These are phyloP conservation scores for Aporophyla lueneburgensis DNA, from an alignment of 2,888 invertebrate genomes.

Conservation along the genomic window DNA sequence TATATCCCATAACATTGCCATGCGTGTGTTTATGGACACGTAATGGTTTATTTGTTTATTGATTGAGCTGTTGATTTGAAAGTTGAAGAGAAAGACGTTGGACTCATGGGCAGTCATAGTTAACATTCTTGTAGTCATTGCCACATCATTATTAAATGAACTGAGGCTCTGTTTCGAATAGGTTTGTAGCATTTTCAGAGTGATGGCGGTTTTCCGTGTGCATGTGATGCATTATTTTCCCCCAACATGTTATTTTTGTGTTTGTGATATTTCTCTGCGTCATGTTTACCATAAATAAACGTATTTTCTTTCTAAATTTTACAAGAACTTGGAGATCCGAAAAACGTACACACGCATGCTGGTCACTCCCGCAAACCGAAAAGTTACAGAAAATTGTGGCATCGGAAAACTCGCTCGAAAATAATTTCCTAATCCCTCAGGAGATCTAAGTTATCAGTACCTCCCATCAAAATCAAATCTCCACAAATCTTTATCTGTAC, in stretches of 20 bases:
- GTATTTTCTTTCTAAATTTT: too few relatives aligned
- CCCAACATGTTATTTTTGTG: too few relatives aligned
- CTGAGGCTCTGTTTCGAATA: too few relatives aligned
- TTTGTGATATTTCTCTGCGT: too few relatives aligned
- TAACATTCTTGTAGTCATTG: neutral
- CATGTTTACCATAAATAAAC: too few relatives aligned
- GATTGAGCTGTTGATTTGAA: slow-evolving; percentile 47
- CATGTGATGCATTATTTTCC: too few relatives aligned
- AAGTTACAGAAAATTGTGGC: neutral
- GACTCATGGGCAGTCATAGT: neutral
- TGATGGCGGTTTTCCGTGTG: too few relatives aligned
- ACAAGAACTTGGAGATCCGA: neutral
- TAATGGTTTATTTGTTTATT: slow-evolving; percentile 58
- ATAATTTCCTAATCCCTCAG: neutral
- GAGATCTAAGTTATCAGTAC: neutral
- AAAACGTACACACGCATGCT: neutral
- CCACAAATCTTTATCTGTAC: slow-evolving; percentile 3
- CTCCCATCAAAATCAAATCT: slow-evolving; percentile 1
- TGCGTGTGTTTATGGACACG: slow-evolving; percentile 38
- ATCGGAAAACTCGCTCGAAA: neutral
- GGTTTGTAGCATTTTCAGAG: too few relatives aligned
- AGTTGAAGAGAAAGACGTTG: slow-evolving; percentile 28
- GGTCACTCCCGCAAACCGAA: neutral
- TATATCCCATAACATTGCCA: slow-evolving; percentile 52
- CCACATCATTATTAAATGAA: neutral